Conservation (phyloP, 1,140 invertebrate genomes). For the Pachyrhynchus sulphureomaculatus region DNA sequence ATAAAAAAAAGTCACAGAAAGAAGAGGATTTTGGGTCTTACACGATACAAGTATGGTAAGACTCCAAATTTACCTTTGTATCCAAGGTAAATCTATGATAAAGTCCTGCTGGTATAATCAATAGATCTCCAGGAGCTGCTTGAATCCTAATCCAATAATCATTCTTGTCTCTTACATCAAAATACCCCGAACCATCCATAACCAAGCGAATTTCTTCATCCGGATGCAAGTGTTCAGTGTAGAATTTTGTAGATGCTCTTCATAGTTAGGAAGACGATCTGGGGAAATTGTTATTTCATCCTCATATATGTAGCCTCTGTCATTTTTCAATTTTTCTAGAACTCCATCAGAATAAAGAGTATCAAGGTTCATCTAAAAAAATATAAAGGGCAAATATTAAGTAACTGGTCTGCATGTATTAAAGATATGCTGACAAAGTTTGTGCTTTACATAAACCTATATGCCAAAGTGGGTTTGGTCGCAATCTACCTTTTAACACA, state of each 20-base stretch:
- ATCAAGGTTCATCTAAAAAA: constrained; percentile 58
- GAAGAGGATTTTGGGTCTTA: no score
- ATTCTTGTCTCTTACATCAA: constrained; percentile 86
- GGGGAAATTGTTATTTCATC: constrained; percentile 86
- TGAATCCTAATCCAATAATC: constrained; percentile 94
- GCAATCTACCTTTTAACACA: no score
- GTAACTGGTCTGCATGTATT: no score
- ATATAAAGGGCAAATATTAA: no score
- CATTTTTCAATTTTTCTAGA: constrained; percentile 68
- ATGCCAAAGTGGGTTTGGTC: no score
- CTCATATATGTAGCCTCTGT: constrained; percentile 86
- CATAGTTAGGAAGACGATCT: constrained; percentile 83
- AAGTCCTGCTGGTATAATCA: constrained; percentile 93
- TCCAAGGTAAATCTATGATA: constrained; percentile 98
- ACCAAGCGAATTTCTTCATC: constrained; percentile 96
- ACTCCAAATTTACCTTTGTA: constrained; percentile 59
- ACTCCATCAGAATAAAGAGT: constrained; percentile 63
- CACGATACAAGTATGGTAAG: no score
- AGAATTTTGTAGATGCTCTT: constrained; percentile 91
- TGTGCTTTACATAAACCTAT: no score
- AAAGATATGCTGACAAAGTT: no score
- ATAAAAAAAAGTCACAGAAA: no score
- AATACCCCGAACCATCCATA: constrained; percentile 90
- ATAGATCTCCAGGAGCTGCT: constrained; percentile 81
- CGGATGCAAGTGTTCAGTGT: constrained; percentile 91